Evolutionary conservation across 1,140 invertebrate genomes (phyloP).

Genomic region (Wiebesia pumilae): DNA sequence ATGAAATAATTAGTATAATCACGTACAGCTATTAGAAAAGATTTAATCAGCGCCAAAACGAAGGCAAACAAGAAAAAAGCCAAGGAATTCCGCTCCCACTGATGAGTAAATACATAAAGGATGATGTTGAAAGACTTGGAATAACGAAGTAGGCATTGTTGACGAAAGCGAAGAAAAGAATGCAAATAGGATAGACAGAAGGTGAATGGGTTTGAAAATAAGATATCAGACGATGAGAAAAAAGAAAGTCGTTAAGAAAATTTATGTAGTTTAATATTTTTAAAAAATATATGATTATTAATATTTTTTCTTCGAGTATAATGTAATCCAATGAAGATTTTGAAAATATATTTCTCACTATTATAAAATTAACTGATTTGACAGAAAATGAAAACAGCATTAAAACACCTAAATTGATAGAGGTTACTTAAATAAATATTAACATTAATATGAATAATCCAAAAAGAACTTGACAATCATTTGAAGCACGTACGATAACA

Average conservation of each 20-base stretch:
- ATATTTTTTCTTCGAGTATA: too few species aligned
- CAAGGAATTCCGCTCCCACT: background rate
- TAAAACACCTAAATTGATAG: too few species aligned
- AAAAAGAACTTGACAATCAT: too few species aligned
- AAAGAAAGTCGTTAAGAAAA: background rate
- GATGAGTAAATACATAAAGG: background rate
- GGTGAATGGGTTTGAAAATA: background rate
- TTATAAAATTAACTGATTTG: too few species aligned
- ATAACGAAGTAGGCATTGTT: background rate
- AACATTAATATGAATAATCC: too few species aligned
- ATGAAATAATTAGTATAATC: background rate
- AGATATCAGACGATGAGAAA: background rate
- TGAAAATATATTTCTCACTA: too few species aligned
- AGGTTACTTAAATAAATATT: too few species aligned
- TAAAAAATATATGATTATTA: background rate
- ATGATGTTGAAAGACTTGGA: background rate
- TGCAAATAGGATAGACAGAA: background rate
- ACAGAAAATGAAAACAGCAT: too few species aligned
- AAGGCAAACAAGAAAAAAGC: background rate
- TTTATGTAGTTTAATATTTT: background rate
- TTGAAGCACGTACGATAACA: too few species aligned
- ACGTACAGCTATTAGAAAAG: background rate
- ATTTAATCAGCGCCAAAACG: background rate
- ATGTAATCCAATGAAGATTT: too few species aligned
- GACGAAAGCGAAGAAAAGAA: slow-evolving; percentile 13